Conservation (phyloP, 2,113 vertebrate species). For the Notiomystis cincta region DNA sequence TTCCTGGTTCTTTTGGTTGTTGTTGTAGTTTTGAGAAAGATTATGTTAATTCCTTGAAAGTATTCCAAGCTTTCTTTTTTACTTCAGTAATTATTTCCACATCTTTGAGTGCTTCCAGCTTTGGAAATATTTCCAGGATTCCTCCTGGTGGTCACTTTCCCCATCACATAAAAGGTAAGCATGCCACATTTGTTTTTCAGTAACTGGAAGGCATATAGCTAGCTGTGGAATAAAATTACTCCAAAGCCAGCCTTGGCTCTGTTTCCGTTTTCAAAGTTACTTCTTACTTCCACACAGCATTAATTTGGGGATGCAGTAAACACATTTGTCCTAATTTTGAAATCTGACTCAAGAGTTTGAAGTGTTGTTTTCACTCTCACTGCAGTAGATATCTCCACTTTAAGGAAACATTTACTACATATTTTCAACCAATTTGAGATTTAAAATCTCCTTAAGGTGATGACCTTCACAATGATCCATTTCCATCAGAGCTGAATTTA, state of each 20-base stretch:
- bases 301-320: constrained; percentile 34
- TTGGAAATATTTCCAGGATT: background rate
- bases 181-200: background rate
- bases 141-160: background rate
- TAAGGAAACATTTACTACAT: background rate
- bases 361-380: constrained; percentile 13
- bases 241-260: constrained; percentile 23
- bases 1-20: constrained; percentile 3
- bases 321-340: constrained; percentile 51
- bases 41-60: constrained; percentile 6
- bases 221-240: background rate
- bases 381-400: background rate
- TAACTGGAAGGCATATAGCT: background rate
- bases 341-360: constrained; percentile 34
- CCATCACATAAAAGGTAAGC: background rate
- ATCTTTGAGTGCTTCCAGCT: background rate
- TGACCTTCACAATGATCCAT: background rate
- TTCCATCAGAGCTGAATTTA: background rate
- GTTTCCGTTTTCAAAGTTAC: constrained; percentile 49
- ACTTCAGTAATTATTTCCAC: constrained; percentile 8
- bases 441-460: background rate
- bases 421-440: background rate
- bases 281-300: constrained; percentile 35
- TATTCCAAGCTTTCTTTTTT: background rate
- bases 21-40: constrained; percentile 36